phyloP scores from a whole-genome alignment of 2,888 invertebrate species.

The Syrphus vitripennis region DNA sequence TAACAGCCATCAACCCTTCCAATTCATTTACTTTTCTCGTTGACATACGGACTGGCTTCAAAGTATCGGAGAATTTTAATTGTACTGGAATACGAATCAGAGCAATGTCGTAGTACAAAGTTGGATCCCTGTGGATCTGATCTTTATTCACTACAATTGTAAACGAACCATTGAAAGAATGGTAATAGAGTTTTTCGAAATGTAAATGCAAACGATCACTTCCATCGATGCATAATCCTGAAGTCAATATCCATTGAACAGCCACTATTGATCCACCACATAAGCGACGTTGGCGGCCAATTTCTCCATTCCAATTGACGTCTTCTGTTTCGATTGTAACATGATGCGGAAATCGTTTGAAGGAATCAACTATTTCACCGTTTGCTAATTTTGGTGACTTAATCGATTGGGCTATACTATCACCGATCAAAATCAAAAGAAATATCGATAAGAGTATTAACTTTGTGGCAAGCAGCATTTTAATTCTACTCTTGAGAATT shows the following conservation, averaged over 20 bases:
- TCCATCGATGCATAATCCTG: constrained; percentile 13
- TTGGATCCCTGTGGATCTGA: constrained; percentile 38
- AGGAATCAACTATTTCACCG: constrained; percentile 27
- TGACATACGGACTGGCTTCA: not conserved
- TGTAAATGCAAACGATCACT: constrained; percentile 9
- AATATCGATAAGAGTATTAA: not conserved
- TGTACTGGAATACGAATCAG: constrained; percentile 35
- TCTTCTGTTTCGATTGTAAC: constrained; percentile 34
- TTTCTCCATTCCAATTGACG: not conserved
- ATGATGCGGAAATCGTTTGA: constrained; percentile 57
- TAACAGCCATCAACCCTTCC: constrained; percentile 11
- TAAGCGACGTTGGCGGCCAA: too few species aligned
- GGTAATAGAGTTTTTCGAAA: not conserved
- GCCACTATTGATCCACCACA: constrained; percentile 54
- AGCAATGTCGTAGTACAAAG: constrained; percentile 41
- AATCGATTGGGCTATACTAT: not conserved
- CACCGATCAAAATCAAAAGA: not conserved
- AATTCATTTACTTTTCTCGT: not conserved
- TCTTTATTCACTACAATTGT: constrained; percentile 21
- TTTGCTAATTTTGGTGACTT: not conserved
- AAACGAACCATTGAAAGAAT: not conserved
- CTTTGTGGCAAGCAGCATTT: not conserved
- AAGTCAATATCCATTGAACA: constrained; percentile 49
- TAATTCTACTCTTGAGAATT: not conserved
- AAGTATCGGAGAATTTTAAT: constrained; percentile 4